phyloP scores from a whole-genome alignment of 1,140 invertebrate species.

The Drosophila biarmipes region DNA sequence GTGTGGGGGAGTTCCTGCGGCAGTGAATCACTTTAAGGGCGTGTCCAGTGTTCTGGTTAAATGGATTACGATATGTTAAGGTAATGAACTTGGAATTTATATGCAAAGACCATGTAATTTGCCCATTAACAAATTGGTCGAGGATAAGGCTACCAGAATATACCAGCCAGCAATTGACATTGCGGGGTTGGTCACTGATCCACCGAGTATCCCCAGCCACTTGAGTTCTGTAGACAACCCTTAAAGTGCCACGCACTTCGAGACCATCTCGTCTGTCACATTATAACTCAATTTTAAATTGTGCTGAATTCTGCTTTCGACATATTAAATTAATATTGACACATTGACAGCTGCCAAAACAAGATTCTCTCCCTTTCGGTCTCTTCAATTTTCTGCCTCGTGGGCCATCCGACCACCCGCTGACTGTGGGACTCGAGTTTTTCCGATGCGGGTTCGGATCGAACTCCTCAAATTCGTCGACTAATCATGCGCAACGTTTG shows the following conservation, averaged over 20 bases:
- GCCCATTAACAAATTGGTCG: slow-evolving; percentile 72
- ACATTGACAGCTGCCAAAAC: slow-evolving; percentile 81
- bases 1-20: slow-evolving; percentile 10
- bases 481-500: slow-evolving; percentile 78
- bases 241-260: slow-evolving; percentile 1
- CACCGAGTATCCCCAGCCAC: slow-evolving; percentile 20
- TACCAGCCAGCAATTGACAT: slow-evolving; percentile 2
- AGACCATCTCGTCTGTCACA: slow-evolving; percentile 51
- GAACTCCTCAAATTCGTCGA: slow-evolving; percentile 58
- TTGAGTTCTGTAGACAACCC: slow-evolving; percentile 43
- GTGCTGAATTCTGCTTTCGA: slow-evolving; percentile 72
- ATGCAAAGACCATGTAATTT: slow-evolving; percentile 69
- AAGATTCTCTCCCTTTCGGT: slow-evolving; percentile 35
- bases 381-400: slow-evolving; percentile 27
- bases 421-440: background rate
- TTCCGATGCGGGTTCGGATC: slow-evolving; percentile 61
- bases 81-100: slow-evolving; percentile 56
- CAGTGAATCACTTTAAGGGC: slow-evolving; percentile 51
- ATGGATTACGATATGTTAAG: slow-evolving; percentile 45
- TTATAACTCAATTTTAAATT: slow-evolving; percentile 79
- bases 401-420: slow-evolving; percentile 16
- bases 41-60: slow-evolving; percentile 25
- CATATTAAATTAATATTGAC: slow-evolving; percentile 82
- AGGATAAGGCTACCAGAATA: slow-evolving; percentile 2
- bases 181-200: slow-evolving; percentile 5